A percentile compares a stretch with the other conserved stretches of the same genome.
phyloP scores from a whole-genome alignment of 2,113 vertebrate genomes.

The Phylloscopus trochiloides region DNA sequence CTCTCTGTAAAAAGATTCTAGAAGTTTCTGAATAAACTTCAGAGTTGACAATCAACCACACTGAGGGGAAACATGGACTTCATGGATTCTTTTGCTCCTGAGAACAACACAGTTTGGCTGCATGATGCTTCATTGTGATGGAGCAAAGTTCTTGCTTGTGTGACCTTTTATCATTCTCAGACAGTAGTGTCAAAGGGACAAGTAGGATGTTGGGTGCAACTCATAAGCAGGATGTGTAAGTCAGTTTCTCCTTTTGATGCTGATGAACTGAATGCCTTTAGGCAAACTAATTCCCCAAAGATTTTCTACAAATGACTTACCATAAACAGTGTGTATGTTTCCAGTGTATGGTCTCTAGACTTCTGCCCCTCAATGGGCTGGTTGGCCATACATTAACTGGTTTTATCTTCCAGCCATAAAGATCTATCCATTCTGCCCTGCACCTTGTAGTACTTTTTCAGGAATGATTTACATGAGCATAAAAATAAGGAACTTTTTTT shows the following conservation, averaged over 20 bases:
- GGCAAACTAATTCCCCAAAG: neutral
- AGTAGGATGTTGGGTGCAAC: neutral
- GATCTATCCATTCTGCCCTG: neutral
- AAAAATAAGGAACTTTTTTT: neutral
- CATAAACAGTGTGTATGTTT: neutral
- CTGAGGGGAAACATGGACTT: neutral
- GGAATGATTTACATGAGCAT: neutral
- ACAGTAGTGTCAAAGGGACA: neutral
- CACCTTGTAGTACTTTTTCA: neutral
- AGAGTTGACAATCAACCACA: neutral
- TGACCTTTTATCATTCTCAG: neutral
- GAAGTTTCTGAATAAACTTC: neutral
- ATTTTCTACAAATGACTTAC: neutral
- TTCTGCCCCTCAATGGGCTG: neutral
- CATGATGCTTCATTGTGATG: neutral
- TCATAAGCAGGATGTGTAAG: neutral
- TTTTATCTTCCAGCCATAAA: neutral
- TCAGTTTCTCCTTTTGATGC: neutral
- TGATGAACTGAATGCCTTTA: neutral
- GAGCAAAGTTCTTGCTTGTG: neutral
- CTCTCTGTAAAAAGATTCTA: neutral
- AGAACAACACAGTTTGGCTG: neutral
- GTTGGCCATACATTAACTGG: neutral
- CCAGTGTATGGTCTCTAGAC: neutral
- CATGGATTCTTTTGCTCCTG: neutral